Base-by-base conservation (phyloP, 92 coral and sea anemone species). In the Phenganax stokvisi region DNA sequence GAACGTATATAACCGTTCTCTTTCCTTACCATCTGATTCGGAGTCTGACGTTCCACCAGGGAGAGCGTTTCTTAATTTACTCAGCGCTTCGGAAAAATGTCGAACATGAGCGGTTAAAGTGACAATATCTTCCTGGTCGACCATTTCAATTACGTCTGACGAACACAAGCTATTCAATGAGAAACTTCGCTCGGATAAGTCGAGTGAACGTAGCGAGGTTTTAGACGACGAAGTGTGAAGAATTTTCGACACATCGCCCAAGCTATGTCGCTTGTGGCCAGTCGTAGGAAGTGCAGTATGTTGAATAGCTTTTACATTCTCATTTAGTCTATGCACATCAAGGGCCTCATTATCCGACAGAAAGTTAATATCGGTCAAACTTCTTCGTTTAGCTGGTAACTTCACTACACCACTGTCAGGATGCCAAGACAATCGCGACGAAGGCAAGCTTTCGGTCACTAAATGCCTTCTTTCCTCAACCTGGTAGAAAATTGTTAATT, bases 51-150 rank as follows among this genome's bases (percentile, higher is more conserved):
- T 85, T 74, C 84, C 74, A 57, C 89, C 99, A 70, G 89, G 81
- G 84, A 96, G 92, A 28, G 97, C 91, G 64, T 85, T 92, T 85
- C 92, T 86, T 54, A 96, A 57, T 65, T 88, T 89, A 54, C 90
- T 84, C 63, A 96, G 64, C 9, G 99, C 97, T 76, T 92, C 99
- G 25, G 99, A 96, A 81, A 96, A 96, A 7, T 89, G 87, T 30
- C 92, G 82, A 17, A 96, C 99, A 75, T 96, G 99, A 82, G 57
- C 70, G 52, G 99, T 96, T 73, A 96, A 79, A 9, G 96, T 93
- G 30, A 92, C 86, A 10, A 96, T 96, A 85, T 92, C 99, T 71
- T 92, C 96, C 80, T 96, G 99, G 61, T 90, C 90, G 17, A 92
- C 91, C 99, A 96, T 96, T 75, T 96, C 99, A 31, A 86, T 85